phyloP scores from a whole-genome alignment of 2,888 invertebrate species.

The Electrophaes corylata region DNA sequence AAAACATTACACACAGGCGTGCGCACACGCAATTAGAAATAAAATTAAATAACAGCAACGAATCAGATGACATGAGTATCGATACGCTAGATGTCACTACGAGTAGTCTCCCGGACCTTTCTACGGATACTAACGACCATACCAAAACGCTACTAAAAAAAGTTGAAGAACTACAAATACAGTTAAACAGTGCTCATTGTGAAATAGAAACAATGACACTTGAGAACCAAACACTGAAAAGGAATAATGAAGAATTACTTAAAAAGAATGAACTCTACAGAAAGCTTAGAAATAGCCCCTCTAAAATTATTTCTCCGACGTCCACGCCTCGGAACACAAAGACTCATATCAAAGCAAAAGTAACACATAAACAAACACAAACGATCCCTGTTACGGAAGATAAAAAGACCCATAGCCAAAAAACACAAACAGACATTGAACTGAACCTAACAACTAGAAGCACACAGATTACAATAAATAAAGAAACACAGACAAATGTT shows the following conservation, averaged over 20 bases:
- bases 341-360: background rate
- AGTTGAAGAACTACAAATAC: background rate
- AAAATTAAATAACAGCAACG: too few relatives aligned
- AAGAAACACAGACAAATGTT: background rate
- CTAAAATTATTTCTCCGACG: background rate
- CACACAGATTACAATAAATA: too few relatives aligned
- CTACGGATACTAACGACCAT: background rate
- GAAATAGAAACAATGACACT: background rate
- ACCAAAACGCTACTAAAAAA: background rate
- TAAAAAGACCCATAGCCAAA: too few relatives aligned
- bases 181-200: background rate
- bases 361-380: background rate
- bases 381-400: too few relatives aligned
- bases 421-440: too few relatives aligned
- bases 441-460: too few relatives aligned
- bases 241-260: background rate
- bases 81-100: background rate
- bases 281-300: background rate
- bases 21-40: too few relatives aligned
- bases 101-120: background rate
- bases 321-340: background rate
- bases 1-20: too few relatives aligned
- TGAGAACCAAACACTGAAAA: background rate
- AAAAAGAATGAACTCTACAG: background rate
- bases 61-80: too few relatives aligned